Percentiles rank a stretch among this genome's conserved stretches.
Evolutionary conservation across 1,140 invertebrate species (phyloP).

Genomic region (Zaprionus davidi): DNA sequence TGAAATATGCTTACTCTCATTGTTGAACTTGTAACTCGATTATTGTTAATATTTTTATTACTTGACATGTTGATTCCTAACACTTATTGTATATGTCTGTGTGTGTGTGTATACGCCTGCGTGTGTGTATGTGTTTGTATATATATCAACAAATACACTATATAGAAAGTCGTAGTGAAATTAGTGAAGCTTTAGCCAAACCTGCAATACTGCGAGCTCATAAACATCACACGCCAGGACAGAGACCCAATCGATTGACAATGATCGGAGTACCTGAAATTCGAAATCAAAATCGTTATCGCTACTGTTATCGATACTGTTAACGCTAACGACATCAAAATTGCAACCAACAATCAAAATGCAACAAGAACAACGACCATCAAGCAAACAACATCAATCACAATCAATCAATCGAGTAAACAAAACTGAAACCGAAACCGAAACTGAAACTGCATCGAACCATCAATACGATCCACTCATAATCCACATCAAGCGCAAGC

Average conservation of each 20-base stretch:
- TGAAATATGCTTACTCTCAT: slow-evolving; percentile 17
- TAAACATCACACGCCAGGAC: slow-evolving; percentile 75
- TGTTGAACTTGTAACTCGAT: slow-evolving; percentile 20
- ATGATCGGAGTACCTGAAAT: slow-evolving; percentile 26
- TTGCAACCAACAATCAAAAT: slow-evolving; percentile 15
- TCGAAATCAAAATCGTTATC: slow-evolving; percentile 23
- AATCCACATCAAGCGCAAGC: slow-evolving; percentile 55
- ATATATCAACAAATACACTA: slow-evolving; percentile 4
- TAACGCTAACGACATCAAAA: slow-evolving; percentile 31
- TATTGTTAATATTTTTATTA: slow-evolving; percentile 28
- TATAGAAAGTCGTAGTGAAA: slow-evolving; percentile 84
- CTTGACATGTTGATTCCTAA: slow-evolving; percentile 18
- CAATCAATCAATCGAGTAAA: slow-evolving; percentile 13
- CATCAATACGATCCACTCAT: slow-evolving; percentile 30
- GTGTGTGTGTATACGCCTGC: not conserved
- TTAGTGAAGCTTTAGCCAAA: slow-evolving; percentile 84
- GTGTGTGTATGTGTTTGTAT: not conserved
- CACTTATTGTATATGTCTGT: slow-evolving; percentile 28
- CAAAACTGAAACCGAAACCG: not conserved
- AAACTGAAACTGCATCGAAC: slow-evolving; percentile 4
- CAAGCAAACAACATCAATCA: slow-evolving; percentile 13
- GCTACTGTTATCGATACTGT: slow-evolving; percentile 33
- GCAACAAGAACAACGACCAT: slow-evolving; percentile 11
- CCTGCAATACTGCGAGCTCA: slow-evolving; percentile 81
- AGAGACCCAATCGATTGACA: slow-evolving; percentile 64